Percentiles rank a stretch among this genome's conserved stretches.
phyloP scores from a whole-genome alignment of 2,797 vertebrate genomes.

The Gobio occitaniae region DNA sequence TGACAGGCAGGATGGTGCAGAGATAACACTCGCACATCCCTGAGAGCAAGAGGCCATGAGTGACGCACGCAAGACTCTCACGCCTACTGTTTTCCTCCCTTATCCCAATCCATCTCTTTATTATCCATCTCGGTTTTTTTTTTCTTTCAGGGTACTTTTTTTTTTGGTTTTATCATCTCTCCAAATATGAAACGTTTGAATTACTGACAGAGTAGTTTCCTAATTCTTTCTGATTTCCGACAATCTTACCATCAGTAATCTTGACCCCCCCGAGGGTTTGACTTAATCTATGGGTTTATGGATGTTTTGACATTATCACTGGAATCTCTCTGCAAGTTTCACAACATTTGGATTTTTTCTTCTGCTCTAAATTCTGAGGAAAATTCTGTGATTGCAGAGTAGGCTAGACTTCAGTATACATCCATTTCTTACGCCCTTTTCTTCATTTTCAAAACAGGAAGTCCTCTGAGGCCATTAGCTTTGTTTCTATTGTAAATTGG shows the following conservation, averaged over 20 bases:
- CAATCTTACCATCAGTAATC: background rate
- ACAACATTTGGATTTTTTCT: conserved; percentile 25
- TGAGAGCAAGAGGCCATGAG: conserved; percentile 39
- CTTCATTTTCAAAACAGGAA: conserved; percentile 42
- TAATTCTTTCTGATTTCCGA: background rate
- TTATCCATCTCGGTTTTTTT: background rate
- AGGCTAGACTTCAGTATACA: conserved; percentile 35
- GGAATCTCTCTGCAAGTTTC: conserved; percentile 28
- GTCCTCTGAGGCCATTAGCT: background rate
- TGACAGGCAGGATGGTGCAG: conserved; percentile 56
- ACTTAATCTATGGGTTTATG: conserved; percentile 23
- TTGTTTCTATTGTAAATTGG: background rate
- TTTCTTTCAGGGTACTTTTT: background rate
- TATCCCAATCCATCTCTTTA: conserved; percentile 2
- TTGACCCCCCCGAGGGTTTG: background rate
- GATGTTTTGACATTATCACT: conserved; percentile 15
- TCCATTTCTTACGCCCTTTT: conserved; percentile 22
- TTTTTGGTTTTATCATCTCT: background rate
- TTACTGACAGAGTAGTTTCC: background rate
- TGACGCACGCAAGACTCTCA: conserved; percentile 55
- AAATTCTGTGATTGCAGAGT: conserved; percentile 47
- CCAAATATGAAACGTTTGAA: background rate
- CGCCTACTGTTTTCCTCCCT: conserved; percentile 33
- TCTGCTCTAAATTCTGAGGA: conserved; percentile 1
- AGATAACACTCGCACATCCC: conserved; percentile 60